These are phyloP conservation scores for Tautogolabrus adspersus DNA, from an alignment of 2,113 vertebrate species.

Conservation along the genomic window DNA sequence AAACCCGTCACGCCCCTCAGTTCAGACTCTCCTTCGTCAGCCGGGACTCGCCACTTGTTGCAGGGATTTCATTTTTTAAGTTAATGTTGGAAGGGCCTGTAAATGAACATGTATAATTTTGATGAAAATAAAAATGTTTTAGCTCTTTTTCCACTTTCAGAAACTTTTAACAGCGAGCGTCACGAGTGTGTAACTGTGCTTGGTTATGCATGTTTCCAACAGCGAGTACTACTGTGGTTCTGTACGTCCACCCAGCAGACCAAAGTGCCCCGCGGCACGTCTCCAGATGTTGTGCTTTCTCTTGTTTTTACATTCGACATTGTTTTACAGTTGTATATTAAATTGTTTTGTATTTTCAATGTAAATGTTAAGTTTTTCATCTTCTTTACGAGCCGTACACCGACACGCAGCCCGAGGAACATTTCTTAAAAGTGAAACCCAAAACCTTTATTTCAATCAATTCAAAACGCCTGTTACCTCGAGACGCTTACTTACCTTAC, in stretches of 20 bases:
- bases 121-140: constrained; percentile 81
- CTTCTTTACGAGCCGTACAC: constrained; percentile 3
- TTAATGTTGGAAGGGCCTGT: constrained; percentile 77
- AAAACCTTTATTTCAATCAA: too few species aligned
- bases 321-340: constrained; percentile 87
- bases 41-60: constrained; percentile 29
- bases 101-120: constrained; percentile 82
- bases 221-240: constrained; percentile 58
- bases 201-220: constrained; percentile 49
- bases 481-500: too few species aligned
- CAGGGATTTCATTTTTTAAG: constrained; percentile 75
- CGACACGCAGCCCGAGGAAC: background rate
- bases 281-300: constrained; percentile 73
- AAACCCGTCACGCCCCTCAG: constrained; percentile 15
- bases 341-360: constrained; percentile 87
- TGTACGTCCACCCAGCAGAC: constrained; percentile 43
- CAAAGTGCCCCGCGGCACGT: constrained; percentile 52
- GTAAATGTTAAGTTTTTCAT: constrained; percentile 30
- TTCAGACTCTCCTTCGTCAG: constrained; percentile 15
- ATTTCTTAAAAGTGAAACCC: too few species aligned
- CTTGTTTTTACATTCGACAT: constrained; percentile 82
- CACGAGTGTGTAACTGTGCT: constrained; percentile 35
- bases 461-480: too few species aligned
- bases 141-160: constrained; percentile 73
- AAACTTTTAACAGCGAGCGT: constrained; percentile 70